Evolutionary conservation across 2,888 invertebrate species (phyloP).

Genomic region (Agriotes lineatus): DNA sequence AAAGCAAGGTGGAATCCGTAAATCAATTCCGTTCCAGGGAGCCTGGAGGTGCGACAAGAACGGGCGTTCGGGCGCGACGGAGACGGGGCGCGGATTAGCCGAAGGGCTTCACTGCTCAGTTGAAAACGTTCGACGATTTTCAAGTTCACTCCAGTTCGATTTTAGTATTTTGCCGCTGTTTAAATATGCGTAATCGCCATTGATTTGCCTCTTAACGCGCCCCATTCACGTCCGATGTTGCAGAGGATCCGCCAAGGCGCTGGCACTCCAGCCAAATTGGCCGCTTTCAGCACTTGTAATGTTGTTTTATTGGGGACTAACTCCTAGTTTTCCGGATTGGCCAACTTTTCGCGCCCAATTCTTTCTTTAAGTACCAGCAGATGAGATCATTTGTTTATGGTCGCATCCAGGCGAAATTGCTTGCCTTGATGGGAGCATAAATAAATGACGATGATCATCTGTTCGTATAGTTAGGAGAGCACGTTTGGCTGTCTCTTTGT

Average conservation of each 20-base stretch:
- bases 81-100: conserved; percentile 40
- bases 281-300: too few species aligned
- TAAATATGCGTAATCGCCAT: conserved; percentile 61
- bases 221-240: conserved; percentile 18
- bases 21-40: conserved; percentile 58
- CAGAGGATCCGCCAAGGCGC: not conserved
- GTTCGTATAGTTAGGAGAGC: too few species aligned
- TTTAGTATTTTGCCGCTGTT: conserved; percentile 55
- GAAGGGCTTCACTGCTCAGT: conserved; percentile 47
- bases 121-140: conserved; percentile 58
- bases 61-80: conserved; percentile 24
- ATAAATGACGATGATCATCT: too few species aligned
- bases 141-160: conserved; percentile 61
- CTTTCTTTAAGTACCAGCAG: too few species aligned
- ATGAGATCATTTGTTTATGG: too few species aligned
- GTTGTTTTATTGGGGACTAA: too few species aligned
- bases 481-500: too few species aligned
- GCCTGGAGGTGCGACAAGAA: conserved; percentile 35
- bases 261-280: too few species aligned
- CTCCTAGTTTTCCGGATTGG: too few species aligned
- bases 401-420: too few species aligned
- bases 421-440: too few species aligned
- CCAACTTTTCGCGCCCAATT: too few species aligned
- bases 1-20: conserved; percentile 55
- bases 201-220: conserved; percentile 51